Evolutionary conservation across 2,113 vertebrate species (phyloP).

Genomic region (Podiceps cristatus): DNA sequence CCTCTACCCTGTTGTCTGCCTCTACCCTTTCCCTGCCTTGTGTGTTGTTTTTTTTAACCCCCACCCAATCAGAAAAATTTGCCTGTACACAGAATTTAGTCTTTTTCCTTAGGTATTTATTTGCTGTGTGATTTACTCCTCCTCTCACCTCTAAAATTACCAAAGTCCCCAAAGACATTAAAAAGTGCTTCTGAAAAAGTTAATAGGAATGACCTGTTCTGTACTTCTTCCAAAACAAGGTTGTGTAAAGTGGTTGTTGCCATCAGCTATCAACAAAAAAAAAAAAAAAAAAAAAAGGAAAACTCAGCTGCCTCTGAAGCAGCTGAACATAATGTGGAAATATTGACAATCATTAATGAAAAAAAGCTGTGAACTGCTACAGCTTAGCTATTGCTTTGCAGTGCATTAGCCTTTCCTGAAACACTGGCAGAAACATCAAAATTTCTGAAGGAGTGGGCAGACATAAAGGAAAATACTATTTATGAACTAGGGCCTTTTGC

Average conservation of each 20-base stretch:
- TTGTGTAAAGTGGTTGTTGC: background rate
- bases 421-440: background rate
- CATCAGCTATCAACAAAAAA: background rate
- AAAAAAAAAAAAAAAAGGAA: background rate
- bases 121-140: background rate
- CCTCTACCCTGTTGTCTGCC: background rate
- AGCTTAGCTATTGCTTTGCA: background rate
- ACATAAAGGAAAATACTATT: background rate
- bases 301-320: background rate
- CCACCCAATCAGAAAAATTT: background rate
- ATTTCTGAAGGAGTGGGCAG: background rate
- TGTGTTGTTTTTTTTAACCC: background rate
- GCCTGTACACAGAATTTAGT: background rate
- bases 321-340: background rate
- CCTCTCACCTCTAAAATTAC: background rate
- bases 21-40: background rate
- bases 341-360: background rate
- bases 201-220: background rate
- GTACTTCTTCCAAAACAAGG: background rate
- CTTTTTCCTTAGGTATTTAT: background rate
- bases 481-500: background rate
- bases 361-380: background rate
- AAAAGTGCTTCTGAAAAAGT: background rate
- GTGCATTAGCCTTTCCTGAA: background rate
- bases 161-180: background rate